These are phyloP conservation scores for Dinocampus coccinellae DNA, from an alignment of 2,888 invertebrate species.

Conservation along the genomic window DNA sequence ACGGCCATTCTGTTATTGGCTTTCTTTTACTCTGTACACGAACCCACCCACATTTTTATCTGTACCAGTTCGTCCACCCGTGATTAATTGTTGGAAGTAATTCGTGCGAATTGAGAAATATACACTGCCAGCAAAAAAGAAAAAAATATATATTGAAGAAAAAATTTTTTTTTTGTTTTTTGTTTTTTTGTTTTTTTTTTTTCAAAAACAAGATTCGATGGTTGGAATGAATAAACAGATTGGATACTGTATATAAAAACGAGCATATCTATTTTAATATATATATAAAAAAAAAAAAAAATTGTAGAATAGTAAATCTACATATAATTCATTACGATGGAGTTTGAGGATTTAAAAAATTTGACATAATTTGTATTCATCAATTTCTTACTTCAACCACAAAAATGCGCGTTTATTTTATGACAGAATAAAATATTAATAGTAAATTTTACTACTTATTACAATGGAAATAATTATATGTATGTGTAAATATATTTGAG, in stretches of 20 bases:
- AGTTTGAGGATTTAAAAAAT: too few relatives aligned
- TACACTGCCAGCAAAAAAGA: background rate
- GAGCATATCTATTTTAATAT: too few relatives aligned
- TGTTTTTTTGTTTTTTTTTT: too few relatives aligned
- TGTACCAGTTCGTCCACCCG: background rate
- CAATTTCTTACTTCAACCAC: background rate
- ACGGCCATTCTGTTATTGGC: slow-evolving; percentile 15
- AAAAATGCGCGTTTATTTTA: background rate
- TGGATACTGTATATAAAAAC: too few relatives aligned
- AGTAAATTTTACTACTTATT: slow-evolving; percentile 54
- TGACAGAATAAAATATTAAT: slow-evolving; percentile 2
- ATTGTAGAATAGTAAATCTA: too few relatives aligned
- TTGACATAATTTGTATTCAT: background rate
- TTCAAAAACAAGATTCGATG: too few relatives aligned
- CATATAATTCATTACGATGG: too few relatives aligned
- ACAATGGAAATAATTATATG: slow-evolving; percentile 63
- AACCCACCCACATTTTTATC: background rate
- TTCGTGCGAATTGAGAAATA: background rate
- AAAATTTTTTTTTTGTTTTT: background rate
- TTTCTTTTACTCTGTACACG: background rate
- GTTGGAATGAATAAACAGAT: too few relatives aligned
- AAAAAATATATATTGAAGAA: background rate
- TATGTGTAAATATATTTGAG: slow-evolving; percentile 55
- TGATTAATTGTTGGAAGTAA: background rate
- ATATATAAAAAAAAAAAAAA: too few relatives aligned